phyloP scores from a whole-genome alignment of 2,797 vertebrate species.

The Gouania willdenowi region DNA sequence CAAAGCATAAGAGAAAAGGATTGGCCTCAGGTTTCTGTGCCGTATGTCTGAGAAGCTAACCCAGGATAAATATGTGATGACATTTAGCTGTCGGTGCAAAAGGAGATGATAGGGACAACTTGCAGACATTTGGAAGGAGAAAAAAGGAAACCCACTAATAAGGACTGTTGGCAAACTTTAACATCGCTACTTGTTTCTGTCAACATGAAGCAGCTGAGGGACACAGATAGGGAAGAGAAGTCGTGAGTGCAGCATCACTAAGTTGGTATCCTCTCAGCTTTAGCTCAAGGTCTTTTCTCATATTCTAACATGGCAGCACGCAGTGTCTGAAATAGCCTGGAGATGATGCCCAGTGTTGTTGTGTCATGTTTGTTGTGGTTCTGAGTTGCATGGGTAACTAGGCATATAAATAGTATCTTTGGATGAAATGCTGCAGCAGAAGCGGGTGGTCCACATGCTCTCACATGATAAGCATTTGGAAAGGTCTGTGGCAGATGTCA shows the following conservation, averaged over 20 bases:
- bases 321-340: slow-evolving; percentile 57
- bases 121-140: slow-evolving; percentile 23
- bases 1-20: neutral
- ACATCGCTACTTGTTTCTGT: slow-evolving; percentile 45
- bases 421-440: slow-evolving; percentile 50
- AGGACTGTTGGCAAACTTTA: slow-evolving; percentile 29
- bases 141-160: slow-evolving; percentile 23
- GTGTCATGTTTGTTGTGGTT: slow-evolving; percentile 67
- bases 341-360: slow-evolving; percentile 58
- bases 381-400: slow-evolving; percentile 62
- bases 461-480: slow-evolving; percentile 27
- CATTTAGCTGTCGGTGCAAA: slow-evolving; percentile 5
- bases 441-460: slow-evolving; percentile 28
- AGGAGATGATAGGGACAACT: slow-evolving; percentile 7
- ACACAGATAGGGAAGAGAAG: slow-evolving; percentile 32
- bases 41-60: neutral
- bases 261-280: slow-evolving; percentile 44
- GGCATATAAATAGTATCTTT: slow-evolving; percentile 69
- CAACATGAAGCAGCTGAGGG: slow-evolving; percentile 47
- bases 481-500: slow-evolving; percentile 36
- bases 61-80: slow-evolving; percentile 2
- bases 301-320: slow-evolving; percentile 33
- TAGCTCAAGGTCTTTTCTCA: slow-evolving; percentile 40
- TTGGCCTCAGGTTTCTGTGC: neutral
- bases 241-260: slow-evolving; percentile 35